phyloP scores from a whole-genome alignment of 1,140 invertebrate genomes.

The Ridgeia piscesae region DNA sequence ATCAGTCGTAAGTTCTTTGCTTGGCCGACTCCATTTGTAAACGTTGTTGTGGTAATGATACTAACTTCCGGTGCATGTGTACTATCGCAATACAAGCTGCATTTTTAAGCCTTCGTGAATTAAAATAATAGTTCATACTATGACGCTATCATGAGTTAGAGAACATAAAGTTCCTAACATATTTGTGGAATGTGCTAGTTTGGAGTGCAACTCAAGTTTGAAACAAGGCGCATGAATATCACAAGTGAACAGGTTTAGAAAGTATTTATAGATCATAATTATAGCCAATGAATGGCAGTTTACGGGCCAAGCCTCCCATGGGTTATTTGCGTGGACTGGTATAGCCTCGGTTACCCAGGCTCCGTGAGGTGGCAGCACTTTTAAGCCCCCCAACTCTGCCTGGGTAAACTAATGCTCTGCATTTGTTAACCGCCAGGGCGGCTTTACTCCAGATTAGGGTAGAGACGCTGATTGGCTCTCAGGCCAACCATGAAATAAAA shows the following conservation, averaged over 20 bases:
- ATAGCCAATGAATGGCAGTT: no score
- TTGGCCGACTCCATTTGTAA: background rate
- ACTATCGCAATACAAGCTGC: background rate
- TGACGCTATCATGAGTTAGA: background rate
- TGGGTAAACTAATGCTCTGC: no score
- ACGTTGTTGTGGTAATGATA: slow-evolving; percentile 5
- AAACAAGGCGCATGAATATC: background rate
- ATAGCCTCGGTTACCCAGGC: no score
- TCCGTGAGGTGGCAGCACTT: no score
- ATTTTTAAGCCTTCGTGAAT: background rate
- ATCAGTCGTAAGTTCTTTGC: background rate
- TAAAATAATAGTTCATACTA: background rate
- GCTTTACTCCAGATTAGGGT: no score
- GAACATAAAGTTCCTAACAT: background rate
- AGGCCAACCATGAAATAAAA: no score
- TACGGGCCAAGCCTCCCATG: background rate
- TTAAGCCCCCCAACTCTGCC: no score
- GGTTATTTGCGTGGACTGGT: no score
- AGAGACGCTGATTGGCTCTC: no score
- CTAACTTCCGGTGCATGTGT: background rate
- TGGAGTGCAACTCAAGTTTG: background rate
- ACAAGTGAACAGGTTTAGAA: background rate
- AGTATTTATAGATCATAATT: background rate
- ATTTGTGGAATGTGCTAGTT: background rate
- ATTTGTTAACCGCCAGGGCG: no score